Evolutionary conservation across 2,113 vertebrate genomes (phyloP), one percentile per base, ranked within the genome.

Genomic region (Coregonus clupeaformis): DNA sequence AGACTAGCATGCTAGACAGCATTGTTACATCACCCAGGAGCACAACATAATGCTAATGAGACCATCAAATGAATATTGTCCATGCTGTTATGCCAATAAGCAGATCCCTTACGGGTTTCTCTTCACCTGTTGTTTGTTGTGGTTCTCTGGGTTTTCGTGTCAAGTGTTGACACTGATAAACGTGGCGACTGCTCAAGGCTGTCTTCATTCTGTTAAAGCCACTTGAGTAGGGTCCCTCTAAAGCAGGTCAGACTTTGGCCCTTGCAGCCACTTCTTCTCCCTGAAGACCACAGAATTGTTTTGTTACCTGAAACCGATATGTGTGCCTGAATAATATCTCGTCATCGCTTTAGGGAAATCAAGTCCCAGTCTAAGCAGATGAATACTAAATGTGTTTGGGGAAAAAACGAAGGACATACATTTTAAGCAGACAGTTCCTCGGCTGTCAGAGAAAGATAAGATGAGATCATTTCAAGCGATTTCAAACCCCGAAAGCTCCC

Each of bases 91-190:
- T 73, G 74, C 73, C 84, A 87, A 80, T 84, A 78, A 79, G 27
- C 24, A 71, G 47, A 9, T 66, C 84, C 87, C 82, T 74, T 11
- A 9, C 14, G 75, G 71, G 86, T 47, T 73, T 82, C 72, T 65
- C 81, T 80, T 90, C 84, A 89, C 90, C 85, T 91, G 85, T 88
- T 90, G 85, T 83, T 88, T 83, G 82, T 75, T 73, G 9, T n/a
- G 16, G 11, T 83, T 84, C 83, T 85, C 74, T 32, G 69, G 74
- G 77, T 29, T 36, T 65, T 84, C 84, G 82, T 85, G 83, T 86
- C 84, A 80, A 86, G 73, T 66, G 71, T 77, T 85, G 87, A 86
- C 86, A 84, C 66, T 78, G 67, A 80, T 77, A 80, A 87, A 89
- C 83, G 83, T 85, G 82, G 66, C 9, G 66, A 20, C 29, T 42